Conservation (phyloP, 2,113 vertebrate genomes). For the Gambusia affinis region DNA sequence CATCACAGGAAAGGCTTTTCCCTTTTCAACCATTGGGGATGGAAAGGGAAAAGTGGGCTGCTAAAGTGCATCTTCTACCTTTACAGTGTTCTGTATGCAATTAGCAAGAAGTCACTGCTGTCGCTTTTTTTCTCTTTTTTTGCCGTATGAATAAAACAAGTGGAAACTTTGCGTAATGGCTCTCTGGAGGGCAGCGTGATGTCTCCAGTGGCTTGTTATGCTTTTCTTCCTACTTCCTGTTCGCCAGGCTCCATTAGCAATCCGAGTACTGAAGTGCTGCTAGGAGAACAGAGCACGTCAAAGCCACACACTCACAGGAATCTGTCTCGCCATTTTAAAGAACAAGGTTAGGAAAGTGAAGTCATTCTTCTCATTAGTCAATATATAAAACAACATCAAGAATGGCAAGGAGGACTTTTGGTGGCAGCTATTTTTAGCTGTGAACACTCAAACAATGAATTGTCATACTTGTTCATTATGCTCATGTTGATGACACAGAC, state of each 20-base stretch:
- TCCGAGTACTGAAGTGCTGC: constrained; percentile 30
- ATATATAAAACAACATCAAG: not conserved
- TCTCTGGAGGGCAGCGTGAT: constrained; percentile 46
- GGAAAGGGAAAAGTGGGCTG: constrained; percentile 8
- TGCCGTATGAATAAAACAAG: constrained; percentile 62
- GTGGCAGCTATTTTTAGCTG: constrained; percentile 6
- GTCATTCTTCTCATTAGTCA: not conserved
- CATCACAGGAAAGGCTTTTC: constrained; percentile 36
- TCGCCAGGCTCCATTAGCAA: constrained; percentile 57
- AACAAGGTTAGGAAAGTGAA: not conserved
- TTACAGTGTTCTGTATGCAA: constrained; percentile 48
- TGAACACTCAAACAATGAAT: not conserved
- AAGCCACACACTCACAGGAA: constrained; percentile 21
- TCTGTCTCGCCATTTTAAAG: not conserved
- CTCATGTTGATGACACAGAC: not conserved
- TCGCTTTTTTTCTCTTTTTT: constrained; percentile 12
- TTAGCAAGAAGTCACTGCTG: constrained; percentile 50
- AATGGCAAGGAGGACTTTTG: not conserved
- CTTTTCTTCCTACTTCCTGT: constrained; percentile 64
- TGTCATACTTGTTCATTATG: not conserved
- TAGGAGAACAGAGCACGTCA: constrained; percentile 22
- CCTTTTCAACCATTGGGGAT: constrained; percentile 21
- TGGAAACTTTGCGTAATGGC: constrained; percentile 68
- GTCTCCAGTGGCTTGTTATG: constrained; percentile 76
- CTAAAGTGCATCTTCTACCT: constrained; percentile 39